phyloP scores from a whole-genome alignment of 2,888 invertebrate genomes.

The Pardosa pseudoannulata region DNA sequence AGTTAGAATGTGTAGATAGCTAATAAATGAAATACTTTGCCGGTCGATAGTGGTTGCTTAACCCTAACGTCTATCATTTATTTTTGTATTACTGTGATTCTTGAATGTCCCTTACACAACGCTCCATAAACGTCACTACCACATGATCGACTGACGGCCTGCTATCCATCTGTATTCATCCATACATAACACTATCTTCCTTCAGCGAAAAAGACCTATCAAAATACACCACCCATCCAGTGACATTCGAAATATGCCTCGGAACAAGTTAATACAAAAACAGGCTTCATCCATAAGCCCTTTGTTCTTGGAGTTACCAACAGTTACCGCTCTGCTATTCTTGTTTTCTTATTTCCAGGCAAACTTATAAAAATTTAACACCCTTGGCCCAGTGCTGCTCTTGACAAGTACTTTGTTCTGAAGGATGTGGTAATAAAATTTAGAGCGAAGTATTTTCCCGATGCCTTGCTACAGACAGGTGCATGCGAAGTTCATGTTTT shows the following conservation, averaged over 20 bases:
- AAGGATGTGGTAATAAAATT: slow-evolving; percentile 47
- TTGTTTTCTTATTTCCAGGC: too few species aligned
- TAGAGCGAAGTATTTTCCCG: slow-evolving; percentile 26
- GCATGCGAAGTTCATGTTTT: slow-evolving; percentile 36
- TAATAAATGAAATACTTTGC: too few species aligned
- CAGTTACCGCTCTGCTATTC: too few species aligned
- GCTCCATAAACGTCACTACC: neutral
- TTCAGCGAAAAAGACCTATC: neutral
- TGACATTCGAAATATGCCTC: neutral
- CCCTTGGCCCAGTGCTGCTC: slow-evolving; percentile 34
- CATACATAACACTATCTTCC: neutral
- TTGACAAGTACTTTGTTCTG: slow-evolving; percentile 53
- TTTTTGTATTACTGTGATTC: too few species aligned
- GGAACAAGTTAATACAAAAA: neutral
- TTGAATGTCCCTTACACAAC: too few species aligned
- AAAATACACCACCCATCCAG: neutral
- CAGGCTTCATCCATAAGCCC: neutral
- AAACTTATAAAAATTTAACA: slow-evolving; percentile 59
- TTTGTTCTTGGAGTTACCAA: too few species aligned
- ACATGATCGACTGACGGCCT: too few species aligned
- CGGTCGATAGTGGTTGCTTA: too few species aligned
- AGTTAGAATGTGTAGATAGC: too few species aligned
- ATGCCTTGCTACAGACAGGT: neutral
- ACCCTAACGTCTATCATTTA: too few species aligned
- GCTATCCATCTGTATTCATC: too few species aligned